phyloP scores from a whole-genome alignment of 2,888 invertebrate genomes.

The Steinernema carpocapsae region DNA sequence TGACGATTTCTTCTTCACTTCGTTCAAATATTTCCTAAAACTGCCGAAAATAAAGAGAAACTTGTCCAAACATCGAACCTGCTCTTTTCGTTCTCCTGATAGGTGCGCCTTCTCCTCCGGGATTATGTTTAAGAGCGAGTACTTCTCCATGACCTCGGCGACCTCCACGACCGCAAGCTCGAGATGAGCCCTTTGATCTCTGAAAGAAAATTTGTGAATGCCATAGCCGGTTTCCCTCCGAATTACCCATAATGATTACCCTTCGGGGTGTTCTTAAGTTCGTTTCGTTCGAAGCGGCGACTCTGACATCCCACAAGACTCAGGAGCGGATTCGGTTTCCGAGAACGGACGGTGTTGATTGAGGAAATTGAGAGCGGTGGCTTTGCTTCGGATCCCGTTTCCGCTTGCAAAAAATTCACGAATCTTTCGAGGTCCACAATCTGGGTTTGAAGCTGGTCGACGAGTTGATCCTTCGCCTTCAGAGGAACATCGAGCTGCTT shows the following conservation, averaged over 20 bases:
- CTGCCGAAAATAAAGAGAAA: constrained; percentile 39
- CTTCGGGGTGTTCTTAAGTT: constrained; percentile 82
- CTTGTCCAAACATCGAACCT: constrained; percentile 34
- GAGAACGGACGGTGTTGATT: constrained; percentile 2
- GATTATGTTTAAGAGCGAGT: constrained; percentile 64
- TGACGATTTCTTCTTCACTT: constrained; percentile 82
- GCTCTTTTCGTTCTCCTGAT: constrained; percentile 46
- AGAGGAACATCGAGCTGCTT: constrained; percentile 79
- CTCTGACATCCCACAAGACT: constrained; percentile 84
- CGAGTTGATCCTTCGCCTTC: constrained; percentile 93
- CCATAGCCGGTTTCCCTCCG: constrained; percentile 46
- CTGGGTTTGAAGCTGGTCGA: constrained; percentile 92
- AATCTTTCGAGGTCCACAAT: constrained; percentile 95
- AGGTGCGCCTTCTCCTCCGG: constrained; percentile 37
- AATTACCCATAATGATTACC: constrained; percentile 91
- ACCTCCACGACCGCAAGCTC: constrained; percentile 83
- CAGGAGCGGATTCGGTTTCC: constrained; percentile 73
- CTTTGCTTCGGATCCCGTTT: constrained; percentile 40
- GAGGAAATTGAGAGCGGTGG: constrained; percentile 46
- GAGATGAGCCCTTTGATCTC: constrained; percentile 87
- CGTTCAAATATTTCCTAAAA: constrained; percentile 63
- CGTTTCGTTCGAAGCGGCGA: constrained; percentile 78
- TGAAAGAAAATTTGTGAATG: constrained; percentile 66
- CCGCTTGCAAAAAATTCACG: constrained; percentile 88
- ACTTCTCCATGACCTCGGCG: constrained; percentile 72